Conservation (phyloP, 2,888 invertebrate species). For the Gisinianus flammeolus region DNA sequence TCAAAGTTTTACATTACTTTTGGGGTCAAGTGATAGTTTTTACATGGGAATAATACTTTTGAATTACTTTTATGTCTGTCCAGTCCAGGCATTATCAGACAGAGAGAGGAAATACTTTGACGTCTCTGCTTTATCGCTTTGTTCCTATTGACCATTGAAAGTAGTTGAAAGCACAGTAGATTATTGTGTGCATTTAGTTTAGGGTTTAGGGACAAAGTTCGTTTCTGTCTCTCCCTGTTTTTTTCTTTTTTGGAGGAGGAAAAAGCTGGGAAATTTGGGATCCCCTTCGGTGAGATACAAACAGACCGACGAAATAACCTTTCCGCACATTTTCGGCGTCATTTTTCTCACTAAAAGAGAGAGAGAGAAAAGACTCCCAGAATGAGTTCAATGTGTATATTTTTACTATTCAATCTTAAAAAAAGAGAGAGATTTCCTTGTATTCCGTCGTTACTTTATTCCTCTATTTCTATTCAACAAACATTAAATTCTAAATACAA, state of each 20-base stretch:
- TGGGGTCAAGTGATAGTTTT: no score
- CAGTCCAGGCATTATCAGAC: no score
- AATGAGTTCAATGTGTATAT: background rate
- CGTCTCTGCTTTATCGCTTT: no score
- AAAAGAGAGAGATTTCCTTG: background rate
- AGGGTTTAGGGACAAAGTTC: background rate
- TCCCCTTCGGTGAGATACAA: conserved; percentile 13
- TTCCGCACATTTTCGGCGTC: conserved; percentile 46
- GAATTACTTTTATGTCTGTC: no score
- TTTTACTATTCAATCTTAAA: background rate
- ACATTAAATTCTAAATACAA: background rate
- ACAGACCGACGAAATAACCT: conserved; percentile 32
- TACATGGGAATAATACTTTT: no score
- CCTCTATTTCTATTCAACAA: background rate
- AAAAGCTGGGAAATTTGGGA: background rate
- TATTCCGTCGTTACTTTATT: background rate
- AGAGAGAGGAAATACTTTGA: background rate
- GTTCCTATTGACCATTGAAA: background rate
- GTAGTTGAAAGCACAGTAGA: no score
- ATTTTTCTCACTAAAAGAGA: conserved; percentile 43
- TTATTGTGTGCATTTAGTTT: background rate
- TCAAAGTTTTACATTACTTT: no score
- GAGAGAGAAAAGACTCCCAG: background rate
- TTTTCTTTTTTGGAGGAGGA: background rate
- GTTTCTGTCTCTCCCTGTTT: no score